Percentiles rank a stretch among this genome's conserved stretches.
Conservation (phyloP, 1,140 invertebrate species). For the Drosophila ironensis region DNA sequence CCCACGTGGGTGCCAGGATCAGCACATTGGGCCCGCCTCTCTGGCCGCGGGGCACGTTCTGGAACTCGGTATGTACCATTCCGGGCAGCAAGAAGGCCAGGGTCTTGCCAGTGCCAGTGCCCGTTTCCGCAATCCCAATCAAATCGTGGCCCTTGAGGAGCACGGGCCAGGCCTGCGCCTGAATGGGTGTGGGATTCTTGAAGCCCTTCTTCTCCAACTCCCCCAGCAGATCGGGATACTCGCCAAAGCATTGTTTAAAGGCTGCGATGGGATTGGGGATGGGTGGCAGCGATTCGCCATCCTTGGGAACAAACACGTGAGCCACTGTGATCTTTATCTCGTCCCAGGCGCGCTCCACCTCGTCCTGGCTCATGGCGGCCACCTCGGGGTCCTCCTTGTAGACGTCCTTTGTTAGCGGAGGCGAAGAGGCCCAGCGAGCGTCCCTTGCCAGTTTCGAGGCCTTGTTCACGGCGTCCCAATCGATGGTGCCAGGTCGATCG, state of each 20-base stretch:
- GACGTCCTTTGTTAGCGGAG: slow-evolving; percentile 91
- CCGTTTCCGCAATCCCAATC: slow-evolving; percentile 97
- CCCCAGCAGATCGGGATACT: slow-evolving; percentile 91
- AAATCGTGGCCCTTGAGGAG: slow-evolving; percentile 92
- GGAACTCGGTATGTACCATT: slow-evolving; percentile 93
- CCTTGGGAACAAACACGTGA: slow-evolving; percentile 81
- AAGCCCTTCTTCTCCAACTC: slow-evolving; percentile 92
- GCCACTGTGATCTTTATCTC: slow-evolving; percentile 88
- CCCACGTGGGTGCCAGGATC: slow-evolving; percentile 94
- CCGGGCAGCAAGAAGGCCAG: slow-evolving; percentile 95
- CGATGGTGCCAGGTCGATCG: slow-evolving; percentile 52
- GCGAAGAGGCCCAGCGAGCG: slow-evolving; percentile 85
- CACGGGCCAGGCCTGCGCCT: slow-evolving; percentile 94
- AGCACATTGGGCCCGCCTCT: slow-evolving; percentile 92
- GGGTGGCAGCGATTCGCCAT: slow-evolving; percentile 73
- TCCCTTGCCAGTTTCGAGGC: slow-evolving; percentile 83
- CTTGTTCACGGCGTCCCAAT: slow-evolving; percentile 59
- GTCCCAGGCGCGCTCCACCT: slow-evolving; percentile 85
- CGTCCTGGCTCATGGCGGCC: slow-evolving; percentile 84
- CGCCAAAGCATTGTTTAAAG: slow-evolving; percentile 92
- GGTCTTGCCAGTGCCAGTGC: slow-evolving; percentile 95
- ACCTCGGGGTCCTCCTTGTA: slow-evolving; percentile 91
- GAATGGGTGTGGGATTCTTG: slow-evolving; percentile 93
- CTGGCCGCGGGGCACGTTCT: slow-evolving; percentile 86
- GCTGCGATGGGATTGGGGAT: slow-evolving; percentile 92